These are phyloP conservation scores for Chrysopilus asiliformis DNA, from an alignment of 2,888 invertebrate genomes.

Conservation along the genomic window DNA sequence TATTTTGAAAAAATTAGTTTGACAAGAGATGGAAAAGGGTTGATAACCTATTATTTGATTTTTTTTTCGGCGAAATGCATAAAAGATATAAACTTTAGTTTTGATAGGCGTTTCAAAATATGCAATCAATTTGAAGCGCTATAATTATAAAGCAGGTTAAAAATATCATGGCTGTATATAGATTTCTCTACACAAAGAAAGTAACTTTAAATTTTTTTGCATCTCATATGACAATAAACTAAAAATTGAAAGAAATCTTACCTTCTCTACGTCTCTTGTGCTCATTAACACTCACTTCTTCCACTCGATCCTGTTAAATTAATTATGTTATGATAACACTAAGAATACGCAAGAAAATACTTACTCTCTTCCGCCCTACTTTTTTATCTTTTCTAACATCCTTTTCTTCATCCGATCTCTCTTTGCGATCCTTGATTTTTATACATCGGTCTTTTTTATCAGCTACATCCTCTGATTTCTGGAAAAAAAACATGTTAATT, in stretches of 20 bases:
- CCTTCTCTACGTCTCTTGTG: slow-evolving; percentile 70
- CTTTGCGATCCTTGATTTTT: slow-evolving; percentile 43
- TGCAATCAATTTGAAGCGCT: too few relatives aligned
- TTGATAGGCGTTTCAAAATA: too few relatives aligned
- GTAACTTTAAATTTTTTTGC: not conserved
- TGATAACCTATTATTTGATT: too few relatives aligned
- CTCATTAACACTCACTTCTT: slow-evolving; percentile 53
- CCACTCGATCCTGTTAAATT: slow-evolving; percentile 50
- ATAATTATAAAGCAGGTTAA: too few relatives aligned
- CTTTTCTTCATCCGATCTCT: slow-evolving; percentile 64
- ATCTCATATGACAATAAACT: slow-evolving; percentile 4
- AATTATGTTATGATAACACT: not conserved
- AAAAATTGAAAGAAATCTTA: slow-evolving; percentile 24
- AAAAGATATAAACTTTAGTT: too few relatives aligned
- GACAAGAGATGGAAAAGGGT: too few relatives aligned
- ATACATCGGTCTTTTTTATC: slow-evolving; percentile 39
- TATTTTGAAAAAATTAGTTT: too few relatives aligned
- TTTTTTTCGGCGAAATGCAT: too few relatives aligned
- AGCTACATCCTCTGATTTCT: slow-evolving; percentile 11
- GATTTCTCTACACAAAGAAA: too few relatives aligned
- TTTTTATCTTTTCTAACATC: slow-evolving; percentile 70
- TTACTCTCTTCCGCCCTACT: slow-evolving; percentile 63
- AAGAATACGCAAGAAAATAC: not conserved
- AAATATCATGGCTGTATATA: too few relatives aligned
- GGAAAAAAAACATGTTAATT: slow-evolving; percentile 3